A percentile compares a stretch with the other conserved stretches of the same genome.
phyloP scores from a whole-genome alignment of 2,888 invertebrate genomes.

The Eupithecia subfuscata region DNA sequence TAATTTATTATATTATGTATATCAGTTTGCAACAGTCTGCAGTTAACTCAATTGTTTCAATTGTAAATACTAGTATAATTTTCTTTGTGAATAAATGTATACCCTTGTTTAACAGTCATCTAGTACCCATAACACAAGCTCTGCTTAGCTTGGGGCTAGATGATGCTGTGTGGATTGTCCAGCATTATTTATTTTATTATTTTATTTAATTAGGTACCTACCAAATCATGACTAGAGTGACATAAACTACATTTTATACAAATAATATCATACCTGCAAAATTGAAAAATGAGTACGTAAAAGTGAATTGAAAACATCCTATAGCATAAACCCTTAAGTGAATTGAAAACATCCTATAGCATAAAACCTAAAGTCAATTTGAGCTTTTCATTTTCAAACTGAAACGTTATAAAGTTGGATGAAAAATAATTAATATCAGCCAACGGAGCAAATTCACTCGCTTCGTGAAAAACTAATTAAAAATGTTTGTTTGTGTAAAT shows the following conservation, averaged over 20 bases:
- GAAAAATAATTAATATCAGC: constrained; percentile 4
- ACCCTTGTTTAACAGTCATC: too few relatives aligned
- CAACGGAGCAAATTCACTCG: not conserved
- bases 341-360: not conserved
- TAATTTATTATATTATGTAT: too few relatives aligned
- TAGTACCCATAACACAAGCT: too few relatives aligned
- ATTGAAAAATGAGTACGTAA: not conserved
- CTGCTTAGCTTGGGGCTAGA: too few relatives aligned
- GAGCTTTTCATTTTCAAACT: not conserved
- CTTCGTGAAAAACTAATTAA: not conserved
- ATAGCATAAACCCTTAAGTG: not conserved
- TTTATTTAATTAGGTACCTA: too few relatives aligned
- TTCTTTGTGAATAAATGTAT: too few relatives aligned
- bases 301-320: not conserved
- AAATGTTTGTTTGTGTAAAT: not conserved
- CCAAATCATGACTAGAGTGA: too few relatives aligned
- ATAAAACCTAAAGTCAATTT: not conserved
- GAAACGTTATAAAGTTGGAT: constrained; percentile 1
- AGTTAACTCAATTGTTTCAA: too few relatives aligned
- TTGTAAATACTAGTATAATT: too few relatives aligned
- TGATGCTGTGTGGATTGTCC: too few relatives aligned
- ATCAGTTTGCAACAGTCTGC: too few relatives aligned
- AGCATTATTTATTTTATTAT: too few relatives aligned
- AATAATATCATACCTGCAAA: not conserved
- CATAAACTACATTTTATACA: not conserved